A percentile compares a stretch with the other conserved stretches of the same genome.
Evolutionary conservation across 2,113 vertebrate genomes (phyloP).

Genomic region (Nothobranchius furzeri): DNA sequence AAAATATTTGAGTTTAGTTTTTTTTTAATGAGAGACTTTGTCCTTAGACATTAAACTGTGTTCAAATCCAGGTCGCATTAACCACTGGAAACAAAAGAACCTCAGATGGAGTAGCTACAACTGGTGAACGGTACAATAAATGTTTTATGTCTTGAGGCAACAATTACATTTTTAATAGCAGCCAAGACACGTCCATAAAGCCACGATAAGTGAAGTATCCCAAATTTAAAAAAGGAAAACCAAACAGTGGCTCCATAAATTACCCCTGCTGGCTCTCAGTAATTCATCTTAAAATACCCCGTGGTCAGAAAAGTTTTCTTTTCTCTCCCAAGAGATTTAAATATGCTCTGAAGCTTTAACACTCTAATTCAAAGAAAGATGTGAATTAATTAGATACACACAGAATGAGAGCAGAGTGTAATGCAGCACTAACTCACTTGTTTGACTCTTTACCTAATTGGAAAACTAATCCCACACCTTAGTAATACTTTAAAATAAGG

Average conservation of each 20-base stretch:
- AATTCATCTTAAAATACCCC: slow-evolving; percentile 65
- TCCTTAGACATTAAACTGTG: no score
- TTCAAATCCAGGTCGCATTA: no score
- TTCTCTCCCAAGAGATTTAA: slow-evolving; percentile 54
- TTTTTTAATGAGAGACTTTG: no score
- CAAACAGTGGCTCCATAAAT: slow-evolving; percentile 60
- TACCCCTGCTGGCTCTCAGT: slow-evolving; percentile 59
- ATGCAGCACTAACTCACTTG: slow-evolving; percentile 69
- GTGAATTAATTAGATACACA: slow-evolving; percentile 70
- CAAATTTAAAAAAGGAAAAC: slow-evolving; percentile 52
- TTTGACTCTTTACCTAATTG: slow-evolving; percentile 68
- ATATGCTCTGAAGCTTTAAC: slow-evolving; percentile 59
- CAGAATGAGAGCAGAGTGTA: slow-evolving; percentile 63
- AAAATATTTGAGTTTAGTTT: no score
- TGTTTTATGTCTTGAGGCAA: slow-evolving; percentile 32
- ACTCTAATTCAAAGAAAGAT: slow-evolving; percentile 61
- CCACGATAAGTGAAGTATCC: slow-evolving; percentile 33
- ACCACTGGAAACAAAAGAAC: no score
- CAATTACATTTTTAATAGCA: slow-evolving; percentile 49
- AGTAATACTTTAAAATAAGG: slow-evolving; percentile 65
- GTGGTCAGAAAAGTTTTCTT: slow-evolving; percentile 51
- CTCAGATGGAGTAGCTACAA: slow-evolving; percentile 3
- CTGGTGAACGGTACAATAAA: slow-evolving; percentile 13
- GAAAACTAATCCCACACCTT: slow-evolving; percentile 63
- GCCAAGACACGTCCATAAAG: slow-evolving; percentile 40